Conservation (phyloP, 2,888 invertebrate species). For the Parnassius glacialis region DNA sequence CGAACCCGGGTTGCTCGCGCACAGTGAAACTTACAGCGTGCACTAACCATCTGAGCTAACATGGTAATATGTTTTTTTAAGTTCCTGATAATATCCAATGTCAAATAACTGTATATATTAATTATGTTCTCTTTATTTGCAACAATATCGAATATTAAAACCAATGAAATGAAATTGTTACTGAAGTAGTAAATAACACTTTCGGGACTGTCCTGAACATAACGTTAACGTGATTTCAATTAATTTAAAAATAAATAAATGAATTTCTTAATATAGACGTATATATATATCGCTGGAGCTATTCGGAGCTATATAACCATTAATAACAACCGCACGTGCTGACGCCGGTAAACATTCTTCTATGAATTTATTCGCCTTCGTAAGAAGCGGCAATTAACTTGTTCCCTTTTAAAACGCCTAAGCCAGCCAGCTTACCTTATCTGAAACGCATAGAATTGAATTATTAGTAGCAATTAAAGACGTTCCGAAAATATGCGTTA, state of each 20-base stretch:
- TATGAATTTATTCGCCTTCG: constrained; percentile 52
- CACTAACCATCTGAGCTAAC: no score
- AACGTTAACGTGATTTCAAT: neutral
- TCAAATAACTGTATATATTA: no score
- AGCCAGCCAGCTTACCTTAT: constrained; percentile 46
- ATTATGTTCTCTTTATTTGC: no score
- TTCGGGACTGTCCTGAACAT: neutral
- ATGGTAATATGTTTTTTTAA: no score
- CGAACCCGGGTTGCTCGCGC: no score
- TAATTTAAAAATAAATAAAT: constrained; percentile 5
- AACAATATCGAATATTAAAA: no score
- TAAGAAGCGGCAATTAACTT: constrained; percentile 63
- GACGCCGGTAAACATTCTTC: constrained; percentile 47
- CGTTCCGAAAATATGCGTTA: constrained; percentile 69
- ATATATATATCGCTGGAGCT: constrained; percentile 29
- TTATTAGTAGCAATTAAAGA: constrained; percentile 74
- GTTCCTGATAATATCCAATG: no score
- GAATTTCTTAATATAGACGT: neutral
- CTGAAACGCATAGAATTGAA: constrained; percentile 68
- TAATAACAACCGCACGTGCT: constrained; percentile 57
- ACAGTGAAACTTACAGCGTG: no score
- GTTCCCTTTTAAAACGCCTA: constrained; percentile 58
- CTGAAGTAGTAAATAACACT: no score
- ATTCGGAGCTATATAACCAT: constrained; percentile 39
- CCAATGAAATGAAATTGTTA: no score